Base-by-base conservation (phyloP, 2,797 vertebrate genomes). In the Alfaro cultratus region DNA sequence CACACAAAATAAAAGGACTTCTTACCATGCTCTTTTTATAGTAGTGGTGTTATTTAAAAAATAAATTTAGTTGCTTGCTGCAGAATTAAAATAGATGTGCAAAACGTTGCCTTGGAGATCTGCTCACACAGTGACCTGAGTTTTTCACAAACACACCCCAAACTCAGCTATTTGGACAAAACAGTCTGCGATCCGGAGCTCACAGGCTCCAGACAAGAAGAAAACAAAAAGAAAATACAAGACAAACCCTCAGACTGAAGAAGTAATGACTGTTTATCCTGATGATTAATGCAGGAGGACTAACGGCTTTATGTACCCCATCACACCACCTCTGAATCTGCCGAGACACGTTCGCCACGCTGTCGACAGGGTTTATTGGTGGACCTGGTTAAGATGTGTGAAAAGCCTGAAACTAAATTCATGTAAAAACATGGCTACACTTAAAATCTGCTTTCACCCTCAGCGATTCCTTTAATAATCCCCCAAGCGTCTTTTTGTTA, bases 231-330 rank as follows among this genome's bases (percentile, higher is more conserved):
- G 4, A 41, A 68, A 36, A 41, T 41, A 21, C 21, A 26, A 23
- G 64, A 45, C 68, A 71, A 71, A 45, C 41, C 68, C 68, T 71
- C 41, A 71, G 68, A 71, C 68, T 71, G 43, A 71, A 45, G 43
- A 71, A 16, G 68, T 45, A 71, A 71, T 71, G 23, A 71, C 68
- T 29, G 23, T 45, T 71, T 71, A 71, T 45, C 68, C 68, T 45
- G 41, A 45, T 45, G 41, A 71, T 45, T 71, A 43, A 43, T 71
- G 41, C 67, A 43, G 39, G 23, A 39, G n/a, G 68, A 71, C 41
- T 71, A 45, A 71, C 45, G 68, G 41, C n/a, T 45, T 71, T 71
- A 45, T 45, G 15, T 45, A 29, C 68, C 26, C 26, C 39, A 1
- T 45, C 23, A 71, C 68, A 45, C 68, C 68, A n/a, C 36, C 64